Evolutionary conservation across 2,888 invertebrate species (phyloP).

Genomic region (Euspilapteryx auroguttella): DNA sequence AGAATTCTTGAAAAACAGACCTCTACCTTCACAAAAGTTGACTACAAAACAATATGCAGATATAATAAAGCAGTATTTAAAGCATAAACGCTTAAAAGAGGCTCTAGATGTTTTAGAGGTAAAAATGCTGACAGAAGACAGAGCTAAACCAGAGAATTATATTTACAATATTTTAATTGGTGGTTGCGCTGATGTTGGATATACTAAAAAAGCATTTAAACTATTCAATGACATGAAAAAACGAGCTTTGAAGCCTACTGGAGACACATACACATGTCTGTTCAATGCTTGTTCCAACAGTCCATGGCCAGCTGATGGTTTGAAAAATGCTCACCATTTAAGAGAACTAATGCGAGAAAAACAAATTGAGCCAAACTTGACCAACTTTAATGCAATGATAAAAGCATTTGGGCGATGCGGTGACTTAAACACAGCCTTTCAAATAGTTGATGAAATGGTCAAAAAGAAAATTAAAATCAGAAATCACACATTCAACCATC

Average conservation of each 20-base stretch:
- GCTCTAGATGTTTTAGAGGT: slow-evolving; percentile 79
- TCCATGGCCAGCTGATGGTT: slow-evolving; percentile 67
- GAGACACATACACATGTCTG: slow-evolving; percentile 79
- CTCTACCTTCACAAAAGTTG: slow-evolving; percentile 49
- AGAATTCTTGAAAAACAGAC: slow-evolving; percentile 51
- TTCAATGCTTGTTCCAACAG: slow-evolving; percentile 89
- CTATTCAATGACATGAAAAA: slow-evolving; percentile 84
- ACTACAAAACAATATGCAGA: slow-evolving; percentile 68
- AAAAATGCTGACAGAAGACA: slow-evolving; percentile 76
- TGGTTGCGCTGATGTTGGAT: slow-evolving; percentile 81
- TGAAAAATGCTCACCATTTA: slow-evolving; percentile 68
- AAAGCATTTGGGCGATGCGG: slow-evolving; percentile 88
- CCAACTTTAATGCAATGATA: slow-evolving; percentile 87
- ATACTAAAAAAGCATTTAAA: slow-evolving; percentile 82
- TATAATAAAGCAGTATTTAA: slow-evolving; percentile 69
- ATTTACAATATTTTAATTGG: slow-evolving; percentile 83
- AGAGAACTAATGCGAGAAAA: slow-evolving; percentile 70
- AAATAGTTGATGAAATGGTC: slow-evolving; percentile 83
- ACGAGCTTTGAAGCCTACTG: slow-evolving; percentile 66
- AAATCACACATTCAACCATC: slow-evolving; percentile 73
- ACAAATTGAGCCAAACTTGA: slow-evolving; percentile 68
- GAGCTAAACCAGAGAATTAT: slow-evolving; percentile 76
- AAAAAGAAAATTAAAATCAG: slow-evolving; percentile 63
- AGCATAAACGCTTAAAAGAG: slow-evolving; percentile 68
- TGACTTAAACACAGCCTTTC: slow-evolving; percentile 75